These are phyloP conservation scores for Punctoribates punctum DNA, from an alignment of 2,888 invertebrate species.

Conservation along the genomic window DNA sequence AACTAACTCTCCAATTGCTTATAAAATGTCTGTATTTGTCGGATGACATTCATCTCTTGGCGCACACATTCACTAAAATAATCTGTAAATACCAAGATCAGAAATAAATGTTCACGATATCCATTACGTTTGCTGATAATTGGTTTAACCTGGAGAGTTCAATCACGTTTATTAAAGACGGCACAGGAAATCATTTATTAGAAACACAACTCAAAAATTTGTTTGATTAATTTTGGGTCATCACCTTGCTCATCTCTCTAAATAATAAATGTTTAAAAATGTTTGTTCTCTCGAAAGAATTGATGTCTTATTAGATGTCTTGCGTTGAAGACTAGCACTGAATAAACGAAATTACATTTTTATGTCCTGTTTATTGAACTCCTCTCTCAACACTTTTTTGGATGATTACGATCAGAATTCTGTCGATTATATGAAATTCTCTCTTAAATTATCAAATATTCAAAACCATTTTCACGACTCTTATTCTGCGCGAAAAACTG, in stretches of 20 bases:
- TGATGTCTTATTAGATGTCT: not conserved
- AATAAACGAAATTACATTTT: too few relatives aligned
- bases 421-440: not conserved
- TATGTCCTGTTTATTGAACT: not conserved
- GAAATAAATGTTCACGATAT: too few relatives aligned
- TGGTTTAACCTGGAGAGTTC: too few relatives aligned
- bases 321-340: not conserved
- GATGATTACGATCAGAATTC: not conserved
- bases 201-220: too few relatives aligned
- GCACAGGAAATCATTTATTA: too few relatives aligned
- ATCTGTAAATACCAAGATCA: too few relatives aligned
- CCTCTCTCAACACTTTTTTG: not conserved
- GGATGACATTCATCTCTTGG: too few relatives aligned
- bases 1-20: conserved; percentile 17
- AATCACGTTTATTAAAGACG: too few relatives aligned
- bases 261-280: not conserved
- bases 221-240: too few relatives aligned
- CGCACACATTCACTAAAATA: too few relatives aligned
- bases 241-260: too few relatives aligned
- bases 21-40: not conserved
- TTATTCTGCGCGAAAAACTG: not conserved
- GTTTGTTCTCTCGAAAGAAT: not conserved
- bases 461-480: not conserved
- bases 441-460: not conserved
- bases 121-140: too few relatives aligned